A percentile compares a stretch with the other conserved stretches of the same genome.
Evolutionary conservation across 2,888 invertebrate species (phyloP).

Genomic region (Amphipyra tragopoginis): DNA sequence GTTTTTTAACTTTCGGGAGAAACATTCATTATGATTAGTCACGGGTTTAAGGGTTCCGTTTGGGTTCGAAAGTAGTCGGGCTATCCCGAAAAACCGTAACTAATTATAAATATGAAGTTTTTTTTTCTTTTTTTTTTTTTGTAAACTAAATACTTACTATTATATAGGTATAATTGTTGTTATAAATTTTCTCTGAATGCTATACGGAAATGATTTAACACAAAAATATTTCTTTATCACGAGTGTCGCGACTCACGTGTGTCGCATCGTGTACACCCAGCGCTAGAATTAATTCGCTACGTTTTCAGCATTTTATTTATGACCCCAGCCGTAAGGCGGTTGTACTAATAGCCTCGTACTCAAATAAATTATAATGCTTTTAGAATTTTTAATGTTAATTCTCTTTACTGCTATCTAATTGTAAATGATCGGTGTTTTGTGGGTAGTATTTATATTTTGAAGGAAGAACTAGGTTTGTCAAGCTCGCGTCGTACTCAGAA

Average conservation of each 20-base stretch:
- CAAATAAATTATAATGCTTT: slow-evolving; percentile 44
- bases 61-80: too few relatives aligned
- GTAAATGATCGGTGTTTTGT: slow-evolving; percentile 37
- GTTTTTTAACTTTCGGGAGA: too few relatives aligned
- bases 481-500: too few relatives aligned
- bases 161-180: too few relatives aligned
- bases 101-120: too few relatives aligned
- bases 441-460: not conserved
- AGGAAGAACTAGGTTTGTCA: too few relatives aligned
- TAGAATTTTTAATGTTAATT: slow-evolving; percentile 40
- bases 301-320: slow-evolving; percentile 43
- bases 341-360: slow-evolving; percentile 44
- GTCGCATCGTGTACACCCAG: slow-evolving; percentile 20
- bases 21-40: too few relatives aligned
- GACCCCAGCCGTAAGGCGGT: slow-evolving; percentile 7
- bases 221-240: not conserved
- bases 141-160: too few relatives aligned
- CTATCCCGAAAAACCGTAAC: too few relatives aligned
- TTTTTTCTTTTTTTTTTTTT: too few relatives aligned
- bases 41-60: too few relatives aligned
- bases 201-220: not conserved
- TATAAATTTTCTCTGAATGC: not conserved
- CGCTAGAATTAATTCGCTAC: slow-evolving; percentile 24
- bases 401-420: slow-evolving; percentile 36
- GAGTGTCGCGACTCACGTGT: slow-evolving; percentile 7